Percentiles rank a stretch among this genome's conserved stretches.
Evolutionary conservation across 2,113 vertebrate species (phyloP).

Genomic region (Pangasianodon gigas): DNA sequence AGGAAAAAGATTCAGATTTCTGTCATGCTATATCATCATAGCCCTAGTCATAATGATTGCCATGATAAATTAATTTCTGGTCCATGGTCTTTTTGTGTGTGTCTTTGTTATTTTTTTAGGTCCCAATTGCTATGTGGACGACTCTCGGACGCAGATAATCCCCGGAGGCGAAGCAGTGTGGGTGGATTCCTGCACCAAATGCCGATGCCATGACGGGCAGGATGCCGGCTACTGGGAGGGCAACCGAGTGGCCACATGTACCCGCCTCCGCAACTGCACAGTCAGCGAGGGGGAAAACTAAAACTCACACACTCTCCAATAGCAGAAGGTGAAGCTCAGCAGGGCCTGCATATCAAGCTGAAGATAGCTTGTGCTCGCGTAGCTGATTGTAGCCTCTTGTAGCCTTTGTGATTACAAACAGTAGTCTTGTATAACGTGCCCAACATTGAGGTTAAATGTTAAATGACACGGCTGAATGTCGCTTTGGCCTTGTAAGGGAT

Average conservation of each 20-base stretch:
- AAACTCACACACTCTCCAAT: slow-evolving; percentile 8
- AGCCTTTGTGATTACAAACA: background rate
- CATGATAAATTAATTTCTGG: background rate
- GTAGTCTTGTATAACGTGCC: background rate
- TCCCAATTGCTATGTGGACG: slow-evolving; percentile 79
- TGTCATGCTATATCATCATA: background rate
- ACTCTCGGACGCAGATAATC: slow-evolving; percentile 71
- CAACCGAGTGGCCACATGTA: slow-evolving; percentile 79
- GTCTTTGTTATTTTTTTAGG: slow-evolving; percentile 60
- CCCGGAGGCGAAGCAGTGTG: slow-evolving; percentile 76
- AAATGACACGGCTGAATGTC: slow-evolving; percentile 22
- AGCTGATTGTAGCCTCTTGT: background rate
- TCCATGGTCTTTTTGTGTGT: background rate
- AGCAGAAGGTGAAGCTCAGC: background rate
- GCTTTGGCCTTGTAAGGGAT: background rate
- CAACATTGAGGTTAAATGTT: slow-evolving; percentile 7
- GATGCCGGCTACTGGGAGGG: slow-evolving; percentile 84
- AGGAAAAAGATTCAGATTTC: background rate
- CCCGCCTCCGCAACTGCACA: slow-evolving; percentile 71
- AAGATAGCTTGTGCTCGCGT: background rate
- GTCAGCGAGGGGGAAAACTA: slow-evolving; percentile 59
- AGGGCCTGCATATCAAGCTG: background rate
- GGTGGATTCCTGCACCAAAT: slow-evolving; percentile 81
- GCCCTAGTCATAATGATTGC: background rate
- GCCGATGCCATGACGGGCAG: slow-evolving; percentile 79